phyloP scores from a whole-genome alignment of 2,113 vertebrate genomes.

The Myocastor coypus region DNA sequence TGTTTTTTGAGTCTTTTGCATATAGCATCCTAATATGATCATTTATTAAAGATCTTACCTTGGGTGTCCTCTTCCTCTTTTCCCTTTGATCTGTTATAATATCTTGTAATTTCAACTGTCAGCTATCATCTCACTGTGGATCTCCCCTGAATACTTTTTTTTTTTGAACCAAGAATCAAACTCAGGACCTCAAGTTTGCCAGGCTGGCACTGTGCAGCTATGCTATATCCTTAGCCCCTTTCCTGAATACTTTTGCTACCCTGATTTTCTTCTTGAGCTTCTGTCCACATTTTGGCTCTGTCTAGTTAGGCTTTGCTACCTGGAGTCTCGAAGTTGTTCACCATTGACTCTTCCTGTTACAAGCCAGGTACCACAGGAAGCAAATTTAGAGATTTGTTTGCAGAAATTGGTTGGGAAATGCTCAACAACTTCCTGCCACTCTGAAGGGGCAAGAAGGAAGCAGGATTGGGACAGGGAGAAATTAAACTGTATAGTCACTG shows the following conservation, averaged over 20 bases:
- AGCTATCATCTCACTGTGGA: not conserved
- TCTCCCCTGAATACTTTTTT: not conserved
- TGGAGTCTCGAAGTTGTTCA: constrained; percentile 36
- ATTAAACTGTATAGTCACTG: not conserved
- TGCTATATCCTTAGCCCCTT: too few species aligned
- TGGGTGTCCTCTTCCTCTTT: constrained; percentile 18
- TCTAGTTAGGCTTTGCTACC: constrained; percentile 43
- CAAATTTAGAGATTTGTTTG: not conserved
- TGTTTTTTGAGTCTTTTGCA: not conserved
- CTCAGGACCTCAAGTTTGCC: too few species aligned
- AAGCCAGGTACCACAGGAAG: constrained; percentile 14
- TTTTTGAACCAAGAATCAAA: too few species aligned
- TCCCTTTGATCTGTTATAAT: not conserved
- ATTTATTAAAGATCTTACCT: not conserved
- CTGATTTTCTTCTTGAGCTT: constrained; percentile 39
- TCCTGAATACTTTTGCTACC: constrained; percentile 19
- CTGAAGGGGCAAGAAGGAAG: not conserved
- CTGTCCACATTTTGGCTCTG: not conserved
- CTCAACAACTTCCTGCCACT: not conserved
- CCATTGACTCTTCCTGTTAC: not conserved
- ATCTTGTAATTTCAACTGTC: constrained; percentile 53
- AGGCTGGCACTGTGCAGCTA: too few species aligned
- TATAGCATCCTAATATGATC: not conserved
- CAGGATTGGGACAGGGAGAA: not conserved
- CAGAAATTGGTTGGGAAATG: not conserved